These are phyloP conservation scores for Tenodera sinensis DNA, from an alignment of 2,888 invertebrate species.

Conservation along the genomic window DNA sequence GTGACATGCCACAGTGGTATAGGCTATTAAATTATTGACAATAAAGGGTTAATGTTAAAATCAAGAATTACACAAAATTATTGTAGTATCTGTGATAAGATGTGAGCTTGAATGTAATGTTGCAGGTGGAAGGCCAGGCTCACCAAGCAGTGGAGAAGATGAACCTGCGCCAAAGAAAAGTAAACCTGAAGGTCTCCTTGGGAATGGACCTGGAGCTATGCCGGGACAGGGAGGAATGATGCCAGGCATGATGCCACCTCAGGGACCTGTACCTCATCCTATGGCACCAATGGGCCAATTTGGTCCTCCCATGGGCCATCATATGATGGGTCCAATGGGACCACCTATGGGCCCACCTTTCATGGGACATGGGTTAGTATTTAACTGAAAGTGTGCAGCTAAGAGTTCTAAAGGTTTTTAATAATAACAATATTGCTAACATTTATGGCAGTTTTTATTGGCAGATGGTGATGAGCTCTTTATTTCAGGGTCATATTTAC, in stretches of 20 bases:
- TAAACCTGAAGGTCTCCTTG: slow-evolving; percentile 65
- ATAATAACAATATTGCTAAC: no score
- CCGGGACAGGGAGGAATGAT: slow-evolving; percentile 60
- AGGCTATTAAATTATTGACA: no score
- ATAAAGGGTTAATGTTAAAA: no score
- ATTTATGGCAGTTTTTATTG: no score
- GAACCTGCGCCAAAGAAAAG: slow-evolving; percentile 75
- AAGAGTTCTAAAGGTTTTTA: no score
- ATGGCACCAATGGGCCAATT: slow-evolving; percentile 58
- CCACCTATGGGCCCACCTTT: slow-evolving; percentile 69
- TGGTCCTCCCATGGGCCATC: slow-evolving; percentile 53
- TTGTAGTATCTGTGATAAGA: not conserved
- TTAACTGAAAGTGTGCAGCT: no score
- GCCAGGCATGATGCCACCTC: slow-evolving; percentile 50
- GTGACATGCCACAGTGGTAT: no score
- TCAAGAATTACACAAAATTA: no score
- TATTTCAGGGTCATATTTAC: no score
- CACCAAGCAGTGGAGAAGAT: slow-evolving; percentile 79
- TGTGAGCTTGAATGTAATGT: not conserved
- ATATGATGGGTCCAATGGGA: slow-evolving; percentile 60
- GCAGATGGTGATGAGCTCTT: no score
- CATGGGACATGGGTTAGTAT: slow-evolving; percentile 61
- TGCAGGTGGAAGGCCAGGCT: slow-evolving; percentile 57
- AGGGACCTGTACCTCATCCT: slow-evolving; percentile 47
- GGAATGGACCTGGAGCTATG: slow-evolving; percentile 55